Conservation (phyloP, 2,797 vertebrate species). For the Pipistrellus pygmaeus region DNA sequence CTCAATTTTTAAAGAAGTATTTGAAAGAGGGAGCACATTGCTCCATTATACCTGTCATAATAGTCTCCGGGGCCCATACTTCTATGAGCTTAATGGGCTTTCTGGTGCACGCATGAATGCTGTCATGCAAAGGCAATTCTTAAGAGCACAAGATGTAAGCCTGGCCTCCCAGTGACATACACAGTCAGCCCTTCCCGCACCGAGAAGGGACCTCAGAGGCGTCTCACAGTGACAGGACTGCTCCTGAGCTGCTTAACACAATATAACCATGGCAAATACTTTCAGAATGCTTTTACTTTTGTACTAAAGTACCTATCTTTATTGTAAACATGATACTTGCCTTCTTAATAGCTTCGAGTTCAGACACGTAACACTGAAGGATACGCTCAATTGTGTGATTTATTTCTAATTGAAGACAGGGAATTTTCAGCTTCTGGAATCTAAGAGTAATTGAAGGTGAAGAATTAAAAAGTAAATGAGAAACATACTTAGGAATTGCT, state of each 20-base stretch:
- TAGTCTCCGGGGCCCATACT: background rate
- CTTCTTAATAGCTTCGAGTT: slow-evolving; percentile 90
- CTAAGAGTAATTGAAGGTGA: slow-evolving; percentile 79
- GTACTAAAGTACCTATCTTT: background rate
- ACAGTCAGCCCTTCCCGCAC: background rate
- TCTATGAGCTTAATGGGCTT: background rate
- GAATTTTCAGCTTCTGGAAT: slow-evolving; percentile 90
- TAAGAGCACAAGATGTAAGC: background rate
- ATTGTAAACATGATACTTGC: slow-evolving; percentile 79
- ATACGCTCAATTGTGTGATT: slow-evolving; percentile 82
- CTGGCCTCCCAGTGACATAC: background rate
- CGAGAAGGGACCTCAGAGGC: background rate
- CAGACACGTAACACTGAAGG: slow-evolving; percentile 89
- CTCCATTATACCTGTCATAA: background rate
- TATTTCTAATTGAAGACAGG: slow-evolving; percentile 89
- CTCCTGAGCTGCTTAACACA: background rate
- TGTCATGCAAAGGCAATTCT: background rate
- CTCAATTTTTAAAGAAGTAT: background rate
- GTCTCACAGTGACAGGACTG: background rate
- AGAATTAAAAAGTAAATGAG: slow-evolving; percentile 45
- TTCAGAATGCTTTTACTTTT: background rate
- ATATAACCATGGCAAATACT: background rate
- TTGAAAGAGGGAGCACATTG: background rate
- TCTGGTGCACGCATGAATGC: background rate
- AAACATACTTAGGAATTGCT: background rate